These are phyloP conservation scores for Caenorhabditis auriculariae DNA, from an alignment of 2,888 invertebrate species.

Conservation along the genomic window DNA sequence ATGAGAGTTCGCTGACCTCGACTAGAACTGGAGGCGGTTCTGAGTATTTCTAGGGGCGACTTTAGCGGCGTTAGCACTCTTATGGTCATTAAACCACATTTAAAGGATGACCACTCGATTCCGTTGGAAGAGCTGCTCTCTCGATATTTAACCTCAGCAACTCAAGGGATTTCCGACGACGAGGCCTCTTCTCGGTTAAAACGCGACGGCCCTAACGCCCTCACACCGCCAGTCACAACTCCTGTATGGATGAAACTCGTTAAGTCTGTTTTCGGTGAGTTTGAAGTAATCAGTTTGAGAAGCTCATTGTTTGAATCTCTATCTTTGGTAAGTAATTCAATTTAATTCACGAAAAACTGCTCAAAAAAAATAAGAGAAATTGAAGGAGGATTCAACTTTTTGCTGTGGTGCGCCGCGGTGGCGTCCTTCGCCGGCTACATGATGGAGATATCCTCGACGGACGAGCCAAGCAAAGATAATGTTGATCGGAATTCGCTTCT, in stretches of 20 bases:
- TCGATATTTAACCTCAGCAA: conserved; percentile 92
- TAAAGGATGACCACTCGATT: conserved; percentile 88
- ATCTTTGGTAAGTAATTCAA: too few species aligned
- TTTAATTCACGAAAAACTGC: background rate
- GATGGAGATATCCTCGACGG: conserved; percentile 50
- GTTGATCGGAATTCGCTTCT: conserved; percentile 24
- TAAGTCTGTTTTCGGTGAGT: conserved; percentile 93
- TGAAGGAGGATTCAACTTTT: conserved; percentile 86
- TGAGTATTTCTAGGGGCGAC: too few species aligned
- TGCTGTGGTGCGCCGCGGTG: conserved; percentile 74
- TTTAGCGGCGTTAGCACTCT: too few species aligned
- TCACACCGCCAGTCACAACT: conserved; percentile 91
- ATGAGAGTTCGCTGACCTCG: too few species aligned
- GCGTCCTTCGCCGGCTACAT: conserved; percentile 45
- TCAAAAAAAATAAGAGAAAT: conserved; percentile 65
- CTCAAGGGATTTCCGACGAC: conserved; percentile 23
- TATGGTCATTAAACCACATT: conserved; percentile 1
- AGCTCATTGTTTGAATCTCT: too few species aligned
- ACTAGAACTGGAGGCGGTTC: too few species aligned
- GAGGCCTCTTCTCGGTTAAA: conserved; percentile 28
- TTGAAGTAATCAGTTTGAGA: conserved; percentile 67
- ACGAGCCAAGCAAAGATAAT: conserved; percentile 64
- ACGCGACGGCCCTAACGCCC: conserved; percentile 72
- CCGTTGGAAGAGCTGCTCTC: conserved; percentile 93
- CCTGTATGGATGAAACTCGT: conserved; percentile 98